Evolutionary conservation across 2,113 vertebrate species (phyloP).

Genomic region (Saguinus midas): DNA sequence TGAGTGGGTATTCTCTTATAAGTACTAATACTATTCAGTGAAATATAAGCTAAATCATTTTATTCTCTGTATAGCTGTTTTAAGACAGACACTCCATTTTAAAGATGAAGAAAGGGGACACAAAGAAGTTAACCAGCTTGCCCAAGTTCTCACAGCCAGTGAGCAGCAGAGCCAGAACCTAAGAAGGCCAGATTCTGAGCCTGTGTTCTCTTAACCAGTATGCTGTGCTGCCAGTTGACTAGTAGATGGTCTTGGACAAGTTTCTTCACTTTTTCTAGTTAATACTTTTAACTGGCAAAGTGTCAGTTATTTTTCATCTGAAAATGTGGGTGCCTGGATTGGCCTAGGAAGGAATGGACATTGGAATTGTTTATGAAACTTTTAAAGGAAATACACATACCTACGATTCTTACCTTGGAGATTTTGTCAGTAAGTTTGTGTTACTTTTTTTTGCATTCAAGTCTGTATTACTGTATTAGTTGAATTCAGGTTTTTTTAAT

Average conservation of each 20-base stretch:
- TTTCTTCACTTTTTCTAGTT: neutral
- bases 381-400: neutral
- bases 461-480: neutral
- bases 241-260: neutral
- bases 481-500: constrained; percentile 20
- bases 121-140: neutral
- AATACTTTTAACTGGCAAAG: too few species aligned
- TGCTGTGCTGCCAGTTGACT: neutral
- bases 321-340: neutral
- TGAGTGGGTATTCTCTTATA: neutral
- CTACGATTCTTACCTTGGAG: neutral
- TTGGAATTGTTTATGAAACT: constrained; percentile 7
- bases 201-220: neutral
- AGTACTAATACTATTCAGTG: neutral
- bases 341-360: neutral
- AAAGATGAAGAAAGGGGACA: neutral
- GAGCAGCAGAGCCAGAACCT: neutral
- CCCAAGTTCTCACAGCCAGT: neutral
- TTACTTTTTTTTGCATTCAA: neutral
- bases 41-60: neutral
- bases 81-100: neutral
- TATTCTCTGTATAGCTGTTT: neutral
- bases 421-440: neutral
- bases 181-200: neutral
- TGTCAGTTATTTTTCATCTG: constrained; percentile 20